Evolutionary conservation across 2,888 invertebrate genomes (phyloP).

Genomic region (Amblyjoppa fuscipennis): DNA sequence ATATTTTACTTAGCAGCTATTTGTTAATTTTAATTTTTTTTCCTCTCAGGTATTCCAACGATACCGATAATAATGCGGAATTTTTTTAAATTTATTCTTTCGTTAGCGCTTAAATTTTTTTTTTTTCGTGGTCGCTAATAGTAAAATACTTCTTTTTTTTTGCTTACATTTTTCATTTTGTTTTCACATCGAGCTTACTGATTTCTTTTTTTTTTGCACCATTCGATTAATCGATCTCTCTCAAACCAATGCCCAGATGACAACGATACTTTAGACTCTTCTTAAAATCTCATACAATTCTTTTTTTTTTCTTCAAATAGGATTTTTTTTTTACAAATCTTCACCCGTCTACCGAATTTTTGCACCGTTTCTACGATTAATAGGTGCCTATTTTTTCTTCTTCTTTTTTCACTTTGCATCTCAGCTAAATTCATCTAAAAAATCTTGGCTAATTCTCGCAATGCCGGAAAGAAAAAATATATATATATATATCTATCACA

Average conservation of each 20-base stretch:
- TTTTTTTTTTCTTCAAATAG: neutral
- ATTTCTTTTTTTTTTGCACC: conserved; percentile 19
- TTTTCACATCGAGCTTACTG: neutral
- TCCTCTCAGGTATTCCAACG: conserved; percentile 1
- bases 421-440: neutral
- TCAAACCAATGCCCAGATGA: conserved; percentile 18
- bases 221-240: conserved; percentile 4
- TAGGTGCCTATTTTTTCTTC: neutral
- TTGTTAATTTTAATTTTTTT: neutral
- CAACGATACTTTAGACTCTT: conserved; percentile 44
- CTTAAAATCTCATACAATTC: conserved; percentile 35
- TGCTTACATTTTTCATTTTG: neutral
- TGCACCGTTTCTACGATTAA: conserved; percentile 29
- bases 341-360: conserved; percentile 5
- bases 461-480: conserved; percentile 9
- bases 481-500: conserved; percentile 17
- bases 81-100: neutral
- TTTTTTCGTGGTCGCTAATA: conserved; percentile 22
- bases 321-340: conserved; percentile 7
- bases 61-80: conserved; percentile 20
- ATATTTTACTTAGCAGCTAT: conserved; percentile 16
- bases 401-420: neutral
- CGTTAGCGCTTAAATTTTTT: conserved; percentile 20
- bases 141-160: conserved; percentile 32
- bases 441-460: conserved; percentile 1